Evolutionary conservation across 2,888 invertebrate genomes (phyloP), one percentile per base, ranked within the genome.

Genomic region (Tipula helvola): DNA sequence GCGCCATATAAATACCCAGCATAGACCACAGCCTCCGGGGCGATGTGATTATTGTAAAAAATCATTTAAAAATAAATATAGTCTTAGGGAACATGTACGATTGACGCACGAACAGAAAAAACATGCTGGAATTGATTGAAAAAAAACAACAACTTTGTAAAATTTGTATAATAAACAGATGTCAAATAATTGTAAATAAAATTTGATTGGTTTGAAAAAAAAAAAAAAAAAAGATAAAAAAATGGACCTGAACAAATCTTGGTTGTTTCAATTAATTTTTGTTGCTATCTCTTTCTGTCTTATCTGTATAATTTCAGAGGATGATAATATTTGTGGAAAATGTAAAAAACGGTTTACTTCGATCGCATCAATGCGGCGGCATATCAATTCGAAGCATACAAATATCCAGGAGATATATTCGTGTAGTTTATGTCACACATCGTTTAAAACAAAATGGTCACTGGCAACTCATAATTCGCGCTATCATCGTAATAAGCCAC

Each of bases 1-100:
- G 91, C 91, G 91, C 90, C 91, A 92, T 90, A 91, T 92, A 90
- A 91, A 92, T 89, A 92, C 91, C 87, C 91, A 92, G 89, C 91
- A 92, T 87, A 91, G 91, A 87, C 91, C 92, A 87, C 92, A 92
- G 88, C 91, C 91, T 88, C 92, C 92, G 86, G 90, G 91, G 88
- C 91, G 91, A 89, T 92, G 91, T 88, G 91, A 91, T 86, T 89
- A 91, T 87, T 92, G 91, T 89, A 91, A 91, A 90, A 92, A 92
- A 89, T 91, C 91, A 89, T 92, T 92, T 88, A 92, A 92, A 88
- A 92, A 92, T 88, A 92, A 92, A 88, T 92, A 92, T 90, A 92
- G 92, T 88, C 89, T 92, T 52, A 89, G 91, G 8, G 91, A 92
- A 88, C 91, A 92, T 88, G 91, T 92, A 88, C 90, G 91, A 88